A percentile compares a stretch with the other conserved stretches of the same genome.
Conservation (phyloP, 2,888 invertebrate genomes). For the Tenthredo mesomela region DNA sequence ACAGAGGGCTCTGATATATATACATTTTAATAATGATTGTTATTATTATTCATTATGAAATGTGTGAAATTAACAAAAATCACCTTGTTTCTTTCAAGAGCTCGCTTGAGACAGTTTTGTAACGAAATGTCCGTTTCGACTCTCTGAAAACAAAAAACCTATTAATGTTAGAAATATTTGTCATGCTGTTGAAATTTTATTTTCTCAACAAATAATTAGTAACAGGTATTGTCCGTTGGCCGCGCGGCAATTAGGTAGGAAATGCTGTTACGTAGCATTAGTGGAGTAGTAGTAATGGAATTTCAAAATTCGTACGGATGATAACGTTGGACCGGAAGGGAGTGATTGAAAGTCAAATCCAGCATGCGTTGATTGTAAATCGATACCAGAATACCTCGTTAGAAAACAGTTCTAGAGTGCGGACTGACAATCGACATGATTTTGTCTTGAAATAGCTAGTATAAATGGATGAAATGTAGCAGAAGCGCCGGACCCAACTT, state of each 20-base stretch:
- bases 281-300: background rate
- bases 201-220: background rate
- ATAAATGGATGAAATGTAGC: conserved; percentile 4
- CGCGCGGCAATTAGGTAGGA: background rate
- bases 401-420: background rate
- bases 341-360: background rate
- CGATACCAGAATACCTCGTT: background rate
- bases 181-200: background rate
- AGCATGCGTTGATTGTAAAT: background rate
- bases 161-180: background rate
- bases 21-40: too few species aligned
- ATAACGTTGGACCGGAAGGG: background rate
- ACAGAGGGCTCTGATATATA: too few species aligned
- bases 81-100: conserved; percentile 68
- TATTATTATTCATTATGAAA: background rate
- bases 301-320: background rate
- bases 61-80: conserved; percentile 15
- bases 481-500: background rate
- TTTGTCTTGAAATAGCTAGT: background rate
- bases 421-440: conserved; percentile 1
- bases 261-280: background rate
- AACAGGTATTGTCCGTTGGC: background rate
- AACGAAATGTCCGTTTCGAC: conserved; percentile 62
- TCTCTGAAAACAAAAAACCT: conserved; percentile 60
- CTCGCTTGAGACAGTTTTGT: conserved; percentile 64